Percentiles rank a stretch among this genome's conserved stretches.
phyloP scores from a whole-genome alignment of 2,888 invertebrate species.

The Ormyrus labotus region DNA sequence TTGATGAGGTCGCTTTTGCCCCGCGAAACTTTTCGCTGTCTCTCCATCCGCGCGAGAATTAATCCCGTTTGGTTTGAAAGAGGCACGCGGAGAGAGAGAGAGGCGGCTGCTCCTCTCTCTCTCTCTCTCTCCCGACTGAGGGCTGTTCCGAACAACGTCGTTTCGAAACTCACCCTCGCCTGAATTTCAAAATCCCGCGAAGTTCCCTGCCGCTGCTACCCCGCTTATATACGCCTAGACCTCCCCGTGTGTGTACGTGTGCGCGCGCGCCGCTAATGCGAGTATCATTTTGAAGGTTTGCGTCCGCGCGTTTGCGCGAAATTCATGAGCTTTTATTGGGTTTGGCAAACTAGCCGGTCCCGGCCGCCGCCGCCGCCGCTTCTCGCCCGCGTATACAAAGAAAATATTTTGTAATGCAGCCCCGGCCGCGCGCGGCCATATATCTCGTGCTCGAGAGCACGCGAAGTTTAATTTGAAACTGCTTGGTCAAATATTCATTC shows the following conservation, averaged over 20 bases:
- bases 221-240: too few relatives aligned
- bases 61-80: conserved; percentile 51
- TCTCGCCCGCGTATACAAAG: not conserved
- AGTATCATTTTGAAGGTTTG: conserved; percentile 37
- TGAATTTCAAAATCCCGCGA: conserved; percentile 43
- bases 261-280: conserved; percentile 5
- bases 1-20: conserved; percentile 36
- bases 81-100: conserved; percentile 11
- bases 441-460: too few relatives aligned
- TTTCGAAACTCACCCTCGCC: conserved; percentile 21
- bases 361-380: too few relatives aligned
- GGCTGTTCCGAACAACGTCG: conserved; percentile 7
- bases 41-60: conserved; percentile 30
- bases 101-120: not conserved
- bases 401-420: conserved; percentile 43
- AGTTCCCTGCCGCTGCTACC: conserved; percentile 3
- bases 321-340: conserved; percentile 43
- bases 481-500: conserved; percentile 21
- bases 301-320: conserved; percentile 3
- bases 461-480: conserved; percentile 21
- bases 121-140: not conserved
- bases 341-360: conserved; percentile 37
- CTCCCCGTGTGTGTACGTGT: too few relatives aligned
- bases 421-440: not conserved
- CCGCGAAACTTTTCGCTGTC: conserved; percentile 38